A percentile compares a stretch with the other conserved stretches of the same genome.
phyloP scores from a whole-genome alignment of 2,797 vertebrate species.

The Acipenser ruthenus region DNA sequence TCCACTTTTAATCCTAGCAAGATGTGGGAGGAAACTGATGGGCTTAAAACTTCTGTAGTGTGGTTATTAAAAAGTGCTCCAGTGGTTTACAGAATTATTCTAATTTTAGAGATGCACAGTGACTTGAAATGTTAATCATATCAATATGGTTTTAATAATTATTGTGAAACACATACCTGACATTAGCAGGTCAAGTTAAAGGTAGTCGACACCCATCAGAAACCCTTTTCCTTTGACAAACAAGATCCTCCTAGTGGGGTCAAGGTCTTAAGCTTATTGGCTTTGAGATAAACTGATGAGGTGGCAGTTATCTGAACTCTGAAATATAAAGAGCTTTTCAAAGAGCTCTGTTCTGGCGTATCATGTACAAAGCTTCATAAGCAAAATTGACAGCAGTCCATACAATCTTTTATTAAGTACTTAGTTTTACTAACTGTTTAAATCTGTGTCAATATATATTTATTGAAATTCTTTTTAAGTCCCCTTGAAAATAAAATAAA shows the following conservation, averaged over 20 bases:
- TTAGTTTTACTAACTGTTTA: neutral
- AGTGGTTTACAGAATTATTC: slow-evolving; percentile 4
- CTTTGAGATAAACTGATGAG: slow-evolving; percentile 17
- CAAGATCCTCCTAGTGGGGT: slow-evolving; percentile 12
- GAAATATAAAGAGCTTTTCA: slow-evolving; percentile 7
- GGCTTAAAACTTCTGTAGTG: slow-evolving; percentile 31
- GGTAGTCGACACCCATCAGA: slow-evolving; percentile 28
- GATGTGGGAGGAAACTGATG: slow-evolving; percentile 49
- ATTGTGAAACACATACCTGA: slow-evolving; percentile 36
- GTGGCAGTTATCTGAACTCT: slow-evolving; percentile 21
- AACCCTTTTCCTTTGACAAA: slow-evolving; percentile 26
- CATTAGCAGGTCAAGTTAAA: slow-evolving; percentile 15
- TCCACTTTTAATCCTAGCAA: slow-evolving; percentile 41
- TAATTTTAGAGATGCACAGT: slow-evolving; percentile 27
- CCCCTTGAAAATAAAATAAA: slow-evolving; percentile 8
- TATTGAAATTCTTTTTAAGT: slow-evolving; percentile 5
- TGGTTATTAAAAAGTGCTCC: slow-evolving; percentile 14
- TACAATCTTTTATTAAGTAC: slow-evolving; percentile 9
- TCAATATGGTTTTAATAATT: slow-evolving; percentile 41
- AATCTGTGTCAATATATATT: neutral
- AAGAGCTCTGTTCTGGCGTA: slow-evolving; percentile 12
- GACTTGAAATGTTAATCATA: slow-evolving; percentile 46
- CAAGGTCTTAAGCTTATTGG: slow-evolving; percentile 13
- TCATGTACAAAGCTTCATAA: neutral
- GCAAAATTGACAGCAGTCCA: neutral